phyloP scores from a whole-genome alignment of 2,797 vertebrate genomes.

The Diplodus puntazzo region DNA sequence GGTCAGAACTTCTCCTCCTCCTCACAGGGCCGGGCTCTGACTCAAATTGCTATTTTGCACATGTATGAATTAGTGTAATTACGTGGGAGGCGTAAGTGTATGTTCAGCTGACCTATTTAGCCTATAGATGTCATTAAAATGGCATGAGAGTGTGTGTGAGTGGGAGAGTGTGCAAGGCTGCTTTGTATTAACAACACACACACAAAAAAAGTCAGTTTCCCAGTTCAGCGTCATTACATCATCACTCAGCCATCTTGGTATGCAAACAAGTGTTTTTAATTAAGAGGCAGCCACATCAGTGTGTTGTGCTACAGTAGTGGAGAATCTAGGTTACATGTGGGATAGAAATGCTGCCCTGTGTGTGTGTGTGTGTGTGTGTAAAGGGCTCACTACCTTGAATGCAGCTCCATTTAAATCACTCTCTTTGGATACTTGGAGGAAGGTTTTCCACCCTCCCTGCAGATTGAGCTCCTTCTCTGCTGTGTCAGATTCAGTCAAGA shows the following conservation, averaged over 20 bases:
- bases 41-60: conserved; percentile 2
- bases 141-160: conserved; percentile 23
- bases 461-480: conserved; percentile 4
- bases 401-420: not conserved
- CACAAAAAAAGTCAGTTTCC: conserved; percentile 32
- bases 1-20: conserved; percentile 57
- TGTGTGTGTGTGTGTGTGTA: too few species aligned
- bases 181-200: conserved; percentile 10
- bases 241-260: conserved; percentile 78
- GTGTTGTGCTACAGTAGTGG: conserved; percentile 20
- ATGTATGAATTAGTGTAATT: not conserved
- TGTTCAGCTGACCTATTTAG: not conserved
- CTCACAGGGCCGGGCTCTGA: conserved; percentile 18
- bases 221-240: conserved; percentile 78
- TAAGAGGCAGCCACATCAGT: conserved; percentile 44
- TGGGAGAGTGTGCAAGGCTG: conserved; percentile 32
- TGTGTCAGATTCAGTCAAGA: conserved; percentile 27
- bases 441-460: not conserved
- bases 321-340: conserved; percentile 18
- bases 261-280: conserved; percentile 76
- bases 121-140: not conserved
- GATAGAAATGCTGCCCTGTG: too few species aligned
- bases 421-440: not conserved
- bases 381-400: not conserved
- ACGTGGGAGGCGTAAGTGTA: not conserved